These are phyloP conservation scores for Python bivittatus DNA, from an alignment of 2,113 vertebrate genomes.

Conservation along the genomic window DNA sequence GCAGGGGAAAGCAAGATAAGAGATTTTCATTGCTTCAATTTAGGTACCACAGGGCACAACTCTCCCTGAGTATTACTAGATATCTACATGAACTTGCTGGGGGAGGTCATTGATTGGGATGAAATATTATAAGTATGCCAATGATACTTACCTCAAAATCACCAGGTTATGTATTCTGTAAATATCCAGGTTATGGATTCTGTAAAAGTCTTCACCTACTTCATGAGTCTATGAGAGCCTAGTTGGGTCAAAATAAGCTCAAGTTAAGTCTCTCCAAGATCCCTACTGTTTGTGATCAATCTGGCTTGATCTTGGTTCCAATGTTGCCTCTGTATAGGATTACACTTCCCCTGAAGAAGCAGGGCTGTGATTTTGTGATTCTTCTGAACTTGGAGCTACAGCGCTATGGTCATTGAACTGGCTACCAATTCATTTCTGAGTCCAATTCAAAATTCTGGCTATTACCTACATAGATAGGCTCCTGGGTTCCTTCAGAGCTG, in stretches of 20 bases:
- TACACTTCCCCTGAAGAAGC: not conserved
- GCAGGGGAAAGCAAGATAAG: too few species aligned
- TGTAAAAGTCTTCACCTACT: not conserved
- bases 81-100: too few species aligned
- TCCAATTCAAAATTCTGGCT: not conserved
- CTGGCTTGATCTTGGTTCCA: not conserved
- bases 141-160: not conserved
- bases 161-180: not conserved
- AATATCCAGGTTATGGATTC: not conserved
- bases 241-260: not conserved
- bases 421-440: not conserved
- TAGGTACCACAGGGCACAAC: too few species aligned
- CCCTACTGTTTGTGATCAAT: not conserved
- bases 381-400: not conserved
- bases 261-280: not conserved
- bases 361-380: not conserved
- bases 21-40: too few species aligned
- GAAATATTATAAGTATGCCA: not conserved
- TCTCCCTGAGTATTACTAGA: too few species aligned
- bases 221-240: not conserved
- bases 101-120: not conserved
- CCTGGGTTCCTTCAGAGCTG: not conserved
- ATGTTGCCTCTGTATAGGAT: not conserved
- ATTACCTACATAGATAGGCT: not conserved
- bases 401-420: not conserved